Base-by-base conservation (phyloP, 1,140 invertebrate genomes). In the Rhagoletis zephyria region DNA sequence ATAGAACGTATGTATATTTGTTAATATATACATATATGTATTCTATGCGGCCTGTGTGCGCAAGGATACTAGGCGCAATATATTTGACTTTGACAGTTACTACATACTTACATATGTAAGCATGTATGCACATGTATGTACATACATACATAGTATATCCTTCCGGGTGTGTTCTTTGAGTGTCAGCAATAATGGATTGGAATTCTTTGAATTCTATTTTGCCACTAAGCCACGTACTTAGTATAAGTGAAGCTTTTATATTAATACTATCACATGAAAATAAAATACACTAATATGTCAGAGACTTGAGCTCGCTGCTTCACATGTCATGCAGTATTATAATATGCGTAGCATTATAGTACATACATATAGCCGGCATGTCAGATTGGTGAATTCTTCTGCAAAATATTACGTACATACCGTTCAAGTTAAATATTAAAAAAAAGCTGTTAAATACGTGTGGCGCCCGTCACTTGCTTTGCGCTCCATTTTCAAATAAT, bases 131-230 rank as follows among this genome's bases (percentile, higher is more conserved):
- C 30, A 30, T 30, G 30, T 30, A 30, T 30, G 30, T 30, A 30
- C 30, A 30, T 30, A 30, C 30, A 30, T 30, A 30, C 30, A 30
- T 30, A 30, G 30, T 30, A 30, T 30, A 30, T 30, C 51, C 51
- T 10, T 7, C 5, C 51, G 2, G 5, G 51, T 5, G 5, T 56
- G 51, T 56, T 56, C 5, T 56, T 5, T 7, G 19, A 81, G 14
- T 56, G 48, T 81, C 48, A 81, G 74, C 7, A 14, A 51, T 81
- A 81, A 81, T 81, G 48, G 74, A 81, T 81, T 19, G 2, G 10
- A 81, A 19, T 81, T 14, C 74, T 81, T 81, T 56, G 48, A 81
- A 59, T 81, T 56, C 42, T 30, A 81, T 30, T 56, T 56, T 74
- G 67, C 45, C 12, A 77, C 74, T 45, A 0, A 16, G 45, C 3